These are phyloP conservation scores for Holacanthus passer DNA, from an alignment of 2,113 vertebrate genomes.

Conservation along the genomic window DNA sequence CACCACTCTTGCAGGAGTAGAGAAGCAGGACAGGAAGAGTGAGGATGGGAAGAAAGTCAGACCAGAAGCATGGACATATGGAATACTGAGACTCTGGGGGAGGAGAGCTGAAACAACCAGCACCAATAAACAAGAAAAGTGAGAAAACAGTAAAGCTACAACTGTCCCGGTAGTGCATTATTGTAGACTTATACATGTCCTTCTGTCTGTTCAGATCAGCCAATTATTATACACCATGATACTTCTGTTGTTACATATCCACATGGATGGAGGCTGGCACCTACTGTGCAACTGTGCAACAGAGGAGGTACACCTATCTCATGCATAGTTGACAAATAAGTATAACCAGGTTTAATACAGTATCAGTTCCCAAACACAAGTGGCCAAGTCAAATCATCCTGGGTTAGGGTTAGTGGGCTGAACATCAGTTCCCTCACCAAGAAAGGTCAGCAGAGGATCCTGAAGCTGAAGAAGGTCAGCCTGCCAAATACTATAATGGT, in stretches of 20 bases:
- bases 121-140: not conserved
- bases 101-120: not conserved
- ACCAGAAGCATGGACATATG: not conserved
- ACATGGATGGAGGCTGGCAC: not conserved
- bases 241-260: no score
- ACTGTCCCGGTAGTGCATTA: not conserved
- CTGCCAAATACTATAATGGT: no score
- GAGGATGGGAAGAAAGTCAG: not conserved
- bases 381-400: not conserved
- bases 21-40: constrained; percentile 44
- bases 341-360: not conserved
- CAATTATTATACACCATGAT: no score
- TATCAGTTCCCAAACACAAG: not conserved
- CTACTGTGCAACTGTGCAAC: not conserved
- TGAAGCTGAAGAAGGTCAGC: no score
- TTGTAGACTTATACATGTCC: not conserved
- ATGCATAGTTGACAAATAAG: not conserved
- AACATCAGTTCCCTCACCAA: no score
- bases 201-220: not conserved
- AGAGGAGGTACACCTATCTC: not conserved
- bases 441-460: no score
- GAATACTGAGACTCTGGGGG: not conserved
- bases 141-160: not conserved
- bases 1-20: constrained; percentile 1
- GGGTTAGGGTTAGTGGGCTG: no score